A percentile compares a stretch with the other conserved stretches of the same genome.
Evolutionary conservation across 2,888 invertebrate genomes (phyloP).

Genomic region (Oxyscelio sp.): DNA sequence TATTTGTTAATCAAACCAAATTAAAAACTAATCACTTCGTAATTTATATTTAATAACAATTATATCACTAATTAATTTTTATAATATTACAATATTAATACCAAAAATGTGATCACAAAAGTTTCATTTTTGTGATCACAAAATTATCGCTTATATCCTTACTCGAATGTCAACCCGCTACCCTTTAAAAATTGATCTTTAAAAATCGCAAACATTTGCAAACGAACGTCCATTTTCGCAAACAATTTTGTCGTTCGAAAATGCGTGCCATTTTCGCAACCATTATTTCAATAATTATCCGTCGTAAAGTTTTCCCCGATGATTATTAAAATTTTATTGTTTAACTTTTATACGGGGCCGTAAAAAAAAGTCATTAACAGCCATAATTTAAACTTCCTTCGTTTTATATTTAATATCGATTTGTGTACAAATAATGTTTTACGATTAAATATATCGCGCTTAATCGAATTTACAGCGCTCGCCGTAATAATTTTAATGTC

Average conservation of each 20-base stretch:
- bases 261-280: conserved; percentile 12
- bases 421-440: conserved; percentile 60
- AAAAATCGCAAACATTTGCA: no score
- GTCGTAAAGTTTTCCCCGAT: conserved; percentile 45
- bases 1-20: no score
- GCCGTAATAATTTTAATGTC: conserved; percentile 41
- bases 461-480: conserved; percentile 37
- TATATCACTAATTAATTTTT: no score
- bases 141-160: no score
- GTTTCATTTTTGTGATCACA: no score
- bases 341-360: conserved; percentile 38
- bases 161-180: no score
- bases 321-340: conserved; percentile 63
- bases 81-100: no score
- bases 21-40: no score
- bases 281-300: conserved; percentile 43
- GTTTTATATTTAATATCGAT: conserved; percentile 60
- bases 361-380: conserved; percentile 53
- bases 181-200: no score
- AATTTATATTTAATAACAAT: no score
- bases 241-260: conserved; percentile 8
- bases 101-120: no score
- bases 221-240: no score
- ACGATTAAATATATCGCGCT: conserved; percentile 50
- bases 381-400: conserved; percentile 48